Conservation (phyloP, 2,797 vertebrate genomes). For the Rhinella marina region DNA sequence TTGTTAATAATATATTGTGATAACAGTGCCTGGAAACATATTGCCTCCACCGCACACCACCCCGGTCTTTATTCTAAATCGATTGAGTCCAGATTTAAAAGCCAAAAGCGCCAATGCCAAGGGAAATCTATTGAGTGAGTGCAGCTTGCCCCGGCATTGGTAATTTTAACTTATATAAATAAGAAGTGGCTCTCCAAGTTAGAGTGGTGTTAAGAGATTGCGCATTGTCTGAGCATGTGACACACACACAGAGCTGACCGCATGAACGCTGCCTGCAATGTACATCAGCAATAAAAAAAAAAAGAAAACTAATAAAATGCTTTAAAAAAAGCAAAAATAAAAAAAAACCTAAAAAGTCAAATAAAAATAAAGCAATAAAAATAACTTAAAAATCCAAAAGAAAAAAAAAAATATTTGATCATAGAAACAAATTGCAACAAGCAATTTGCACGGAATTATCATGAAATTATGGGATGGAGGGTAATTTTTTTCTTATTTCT, state of each 20-base stretch:
- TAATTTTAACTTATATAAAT: slow-evolving; percentile 23
- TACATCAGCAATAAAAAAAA: neutral
- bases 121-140: neutral
- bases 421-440: neutral
- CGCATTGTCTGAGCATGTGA: slow-evolving; percentile 14
- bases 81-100: slow-evolving; percentile 42
- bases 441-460: neutral
- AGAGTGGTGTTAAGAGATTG: slow-evolving; percentile 44
- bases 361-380: neutral
- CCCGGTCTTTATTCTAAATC: no score
- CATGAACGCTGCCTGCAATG: slow-evolving; percentile 9
- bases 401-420: neutral
- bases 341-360: neutral
- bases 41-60: neutral
- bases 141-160: slow-evolving; percentile 12
- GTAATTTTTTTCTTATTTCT: neutral
- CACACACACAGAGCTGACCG: slow-evolving; percentile 24
- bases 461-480: neutral
- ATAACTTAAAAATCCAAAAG: neutral
- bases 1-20: neutral
- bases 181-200: slow-evolving; percentile 23
- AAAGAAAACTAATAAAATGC: neutral
- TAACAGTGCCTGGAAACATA: neutral
- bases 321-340: neutral
- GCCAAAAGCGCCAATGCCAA: neutral